Evolutionary conservation across 2,797 vertebrate species (phyloP).

Genomic region (Notolabrus celidotus): DNA sequence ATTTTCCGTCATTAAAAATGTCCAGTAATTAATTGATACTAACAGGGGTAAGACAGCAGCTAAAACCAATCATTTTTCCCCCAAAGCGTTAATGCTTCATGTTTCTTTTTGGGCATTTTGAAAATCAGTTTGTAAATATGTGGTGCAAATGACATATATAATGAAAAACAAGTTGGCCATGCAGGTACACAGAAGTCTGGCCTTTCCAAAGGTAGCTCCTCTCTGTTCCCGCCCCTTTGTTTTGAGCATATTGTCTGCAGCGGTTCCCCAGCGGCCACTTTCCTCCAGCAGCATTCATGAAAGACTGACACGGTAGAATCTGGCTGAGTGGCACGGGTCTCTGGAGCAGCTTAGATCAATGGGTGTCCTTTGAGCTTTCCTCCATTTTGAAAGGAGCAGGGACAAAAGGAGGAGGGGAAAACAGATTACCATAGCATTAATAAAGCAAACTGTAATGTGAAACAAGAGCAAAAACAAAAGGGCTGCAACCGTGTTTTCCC

Average conservation of each 20-base stretch:
- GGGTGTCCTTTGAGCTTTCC: slow-evolving; percentile 68
- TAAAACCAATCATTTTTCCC: not conserved
- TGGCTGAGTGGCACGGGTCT: slow-evolving; percentile 73
- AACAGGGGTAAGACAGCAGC: slow-evolving; percentile 1
- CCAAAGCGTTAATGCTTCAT: slow-evolving; percentile 9
- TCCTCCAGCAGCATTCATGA: slow-evolving; percentile 73
- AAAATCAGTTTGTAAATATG: slow-evolving; percentile 49
- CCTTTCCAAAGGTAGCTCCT: slow-evolving; percentile 24
- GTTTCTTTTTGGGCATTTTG: slow-evolving; percentile 43
- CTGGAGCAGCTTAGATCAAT: slow-evolving; percentile 76
- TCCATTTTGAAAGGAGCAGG: slow-evolving; percentile 55
- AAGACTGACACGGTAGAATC: slow-evolving; percentile 75
- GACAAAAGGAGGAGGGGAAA: slow-evolving; percentile 63
- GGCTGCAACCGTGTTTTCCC: slow-evolving; percentile 74
- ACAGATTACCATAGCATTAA: slow-evolving; percentile 82
- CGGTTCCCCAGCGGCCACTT: slow-evolving; percentile 63
- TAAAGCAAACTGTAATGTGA: slow-evolving; percentile 82
- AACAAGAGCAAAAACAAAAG: slow-evolving; percentile 80
- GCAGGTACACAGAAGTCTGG: slow-evolving; percentile 25
- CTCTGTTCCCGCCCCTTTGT: slow-evolving; percentile 61
- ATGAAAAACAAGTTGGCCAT: slow-evolving; percentile 61
- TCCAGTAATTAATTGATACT: slow-evolving; percentile 5
- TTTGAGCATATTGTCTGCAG: slow-evolving; percentile 63
- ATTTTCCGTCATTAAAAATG: slow-evolving; percentile 17
- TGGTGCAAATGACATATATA: slow-evolving; percentile 52